These are phyloP conservation scores for Chelonia mydas DNA, from an alignment of 2,797 vertebrate species.

Conservation along the genomic window DNA sequence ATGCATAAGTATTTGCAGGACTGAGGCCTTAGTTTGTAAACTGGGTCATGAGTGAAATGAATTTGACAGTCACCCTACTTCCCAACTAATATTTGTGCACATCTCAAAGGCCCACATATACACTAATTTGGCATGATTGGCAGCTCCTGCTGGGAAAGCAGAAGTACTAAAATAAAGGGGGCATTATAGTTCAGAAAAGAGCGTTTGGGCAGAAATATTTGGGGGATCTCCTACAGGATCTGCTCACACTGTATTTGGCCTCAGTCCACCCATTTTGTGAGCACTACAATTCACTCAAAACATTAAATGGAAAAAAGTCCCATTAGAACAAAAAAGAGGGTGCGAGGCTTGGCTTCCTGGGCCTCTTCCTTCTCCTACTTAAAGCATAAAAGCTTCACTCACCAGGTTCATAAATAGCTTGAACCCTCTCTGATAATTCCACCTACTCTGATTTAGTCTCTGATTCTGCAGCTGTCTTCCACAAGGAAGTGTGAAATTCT, in stretches of 20 bases:
- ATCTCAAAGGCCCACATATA: not conserved
- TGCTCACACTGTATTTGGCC: not conserved
- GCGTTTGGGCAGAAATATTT: not conserved
- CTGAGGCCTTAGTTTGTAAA: not conserved
- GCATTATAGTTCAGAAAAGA: no score
- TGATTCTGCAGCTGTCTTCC: not conserved
- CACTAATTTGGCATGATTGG: not conserved
- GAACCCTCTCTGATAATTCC: not conserved
- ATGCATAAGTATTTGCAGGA: accelerated
- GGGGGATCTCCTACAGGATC: not conserved
- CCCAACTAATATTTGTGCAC: not conserved
- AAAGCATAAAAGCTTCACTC: not conserved
- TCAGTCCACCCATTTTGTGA: not conserved
- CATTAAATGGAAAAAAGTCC: not conserved
- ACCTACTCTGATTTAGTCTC: not conserved
- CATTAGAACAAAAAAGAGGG: not conserved
- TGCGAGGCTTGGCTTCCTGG: not conserved
- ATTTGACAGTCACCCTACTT: not conserved
- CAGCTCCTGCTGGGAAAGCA: not conserved
- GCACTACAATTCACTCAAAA: not conserved
- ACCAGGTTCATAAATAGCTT: not conserved
- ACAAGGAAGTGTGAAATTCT: not conserved
- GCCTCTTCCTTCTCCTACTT: not conserved
- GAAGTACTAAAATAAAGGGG: not conserved
- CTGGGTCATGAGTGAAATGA: not conserved